Conservation (phyloP, 2,888 invertebrate species). For the Acleris cristana region DNA sequence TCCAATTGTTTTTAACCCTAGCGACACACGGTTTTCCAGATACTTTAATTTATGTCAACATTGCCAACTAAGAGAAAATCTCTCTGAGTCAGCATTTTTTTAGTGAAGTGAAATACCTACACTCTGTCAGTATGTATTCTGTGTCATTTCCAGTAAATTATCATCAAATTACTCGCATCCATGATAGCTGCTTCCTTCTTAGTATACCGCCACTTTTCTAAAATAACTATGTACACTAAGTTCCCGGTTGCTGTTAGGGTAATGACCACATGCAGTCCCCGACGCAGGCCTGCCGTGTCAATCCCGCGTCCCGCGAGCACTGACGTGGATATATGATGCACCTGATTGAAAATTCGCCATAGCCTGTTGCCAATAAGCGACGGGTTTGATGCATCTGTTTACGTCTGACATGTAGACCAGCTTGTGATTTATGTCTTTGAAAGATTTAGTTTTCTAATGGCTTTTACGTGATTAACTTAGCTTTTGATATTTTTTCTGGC, state of each 20-base stretch:
- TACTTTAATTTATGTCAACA: too few species aligned
- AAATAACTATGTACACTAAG: constrained; percentile 23
- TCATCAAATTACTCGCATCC: not conserved
- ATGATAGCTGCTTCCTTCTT: not conserved
- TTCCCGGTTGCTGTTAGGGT: constrained; percentile 40
- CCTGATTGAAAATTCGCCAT: constrained; percentile 57
- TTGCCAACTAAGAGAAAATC: too few species aligned
- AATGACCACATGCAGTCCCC: constrained; percentile 44
- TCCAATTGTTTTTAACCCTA: too few species aligned
- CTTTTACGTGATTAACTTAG: too few species aligned
- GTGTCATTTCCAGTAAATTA: too few species aligned
- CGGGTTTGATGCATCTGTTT: constrained; percentile 48
- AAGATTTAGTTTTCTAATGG: not conserved
- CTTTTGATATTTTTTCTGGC: too few species aligned
- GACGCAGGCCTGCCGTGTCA: constrained; percentile 54
- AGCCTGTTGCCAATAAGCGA: constrained; percentile 45
- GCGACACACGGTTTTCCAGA: too few species aligned
- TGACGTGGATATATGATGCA: constrained; percentile 59
- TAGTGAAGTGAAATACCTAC: too few species aligned
- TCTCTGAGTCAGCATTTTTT: too few species aligned
- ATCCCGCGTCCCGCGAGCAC: constrained; percentile 23
- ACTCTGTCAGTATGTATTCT: too few species aligned
- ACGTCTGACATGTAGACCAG: constrained; percentile 40
- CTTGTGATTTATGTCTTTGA: constrained; percentile 44
- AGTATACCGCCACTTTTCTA: not conserved